Conservation (phyloP, 2,797 vertebrate genomes). For the Mus spretus region DNA sequence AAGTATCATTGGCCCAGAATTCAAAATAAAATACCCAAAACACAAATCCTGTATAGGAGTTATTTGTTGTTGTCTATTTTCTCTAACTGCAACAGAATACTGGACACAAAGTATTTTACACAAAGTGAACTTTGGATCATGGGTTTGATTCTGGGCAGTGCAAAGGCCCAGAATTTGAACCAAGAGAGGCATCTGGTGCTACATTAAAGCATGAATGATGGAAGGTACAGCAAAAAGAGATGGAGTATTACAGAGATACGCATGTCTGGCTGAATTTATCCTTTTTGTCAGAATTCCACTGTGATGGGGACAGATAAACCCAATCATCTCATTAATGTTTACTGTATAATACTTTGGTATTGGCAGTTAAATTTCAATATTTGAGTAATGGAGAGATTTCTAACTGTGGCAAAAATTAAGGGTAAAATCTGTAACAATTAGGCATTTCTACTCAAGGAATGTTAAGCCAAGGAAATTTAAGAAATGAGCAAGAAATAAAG, state of each 20-base stretch:
- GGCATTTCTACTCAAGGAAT: slow-evolving; percentile 7
- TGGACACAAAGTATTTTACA: background rate
- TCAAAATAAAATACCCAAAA: background rate
- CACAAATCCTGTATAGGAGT: background rate
- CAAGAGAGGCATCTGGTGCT: no score
- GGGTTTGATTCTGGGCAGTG: background rate
- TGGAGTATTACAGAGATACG: background rate
- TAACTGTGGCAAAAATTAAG: background rate
- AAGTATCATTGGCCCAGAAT: background rate
- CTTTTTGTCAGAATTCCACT: background rate
- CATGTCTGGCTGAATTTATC: background rate
- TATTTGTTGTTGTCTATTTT: background rate
- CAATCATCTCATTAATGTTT: no score
- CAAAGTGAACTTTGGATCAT: background rate
- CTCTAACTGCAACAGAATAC: background rate
- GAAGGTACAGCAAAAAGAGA: background rate
- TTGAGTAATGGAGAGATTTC: background rate
- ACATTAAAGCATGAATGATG: no score
- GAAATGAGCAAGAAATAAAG: background rate
- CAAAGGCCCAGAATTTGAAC: background rate
- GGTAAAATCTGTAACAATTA: background rate
- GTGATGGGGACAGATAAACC: background rate
- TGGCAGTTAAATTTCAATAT: background rate
- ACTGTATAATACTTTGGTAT: no score
- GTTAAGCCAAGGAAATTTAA: background rate